Percentiles rank a stretch among this genome's conserved stretches.
phyloP scores from a whole-genome alignment of 2,888 invertebrate species.

The Baccha elongata region DNA sequence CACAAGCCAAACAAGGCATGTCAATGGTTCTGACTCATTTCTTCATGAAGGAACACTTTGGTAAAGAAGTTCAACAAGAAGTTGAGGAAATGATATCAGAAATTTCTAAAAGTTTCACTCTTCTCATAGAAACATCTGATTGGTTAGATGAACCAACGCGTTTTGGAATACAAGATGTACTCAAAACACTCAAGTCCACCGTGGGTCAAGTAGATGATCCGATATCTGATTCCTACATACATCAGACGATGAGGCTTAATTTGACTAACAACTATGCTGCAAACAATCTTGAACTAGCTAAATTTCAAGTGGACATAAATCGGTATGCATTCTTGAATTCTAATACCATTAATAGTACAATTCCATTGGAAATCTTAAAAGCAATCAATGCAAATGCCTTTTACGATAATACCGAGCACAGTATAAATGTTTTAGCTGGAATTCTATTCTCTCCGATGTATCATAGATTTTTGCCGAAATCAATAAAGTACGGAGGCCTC shows the following conservation, averaged over 20 bases:
- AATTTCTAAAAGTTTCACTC: constrained; percentile 75
- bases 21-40: constrained; percentile 23
- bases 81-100: constrained; percentile 76
- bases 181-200: constrained; percentile 77
- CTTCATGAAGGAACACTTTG: constrained; percentile 76
- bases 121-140: constrained; percentile 75
- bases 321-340: constrained; percentile 76
- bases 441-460: constrained; percentile 78
- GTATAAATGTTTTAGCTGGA: constrained; percentile 79
- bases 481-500: constrained; percentile 79
- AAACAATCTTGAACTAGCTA: constrained; percentile 76
- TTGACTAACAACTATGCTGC: constrained; percentile 75
- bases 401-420: constrained; percentile 78
- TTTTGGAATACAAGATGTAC: constrained; percentile 72
- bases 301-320: constrained; percentile 71
- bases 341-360: constrained; percentile 62
- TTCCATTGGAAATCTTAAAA: constrained; percentile 76
- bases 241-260: constrained; percentile 74
- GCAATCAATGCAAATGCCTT: constrained; percentile 78
- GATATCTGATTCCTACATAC: constrained; percentile 75
- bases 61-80: constrained; percentile 74
- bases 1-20: neutral
- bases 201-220: constrained; percentile 76
- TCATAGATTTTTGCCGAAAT: constrained; percentile 77
- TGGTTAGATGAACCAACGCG: constrained; percentile 79